phyloP scores from a whole-genome alignment of 2,113 vertebrate genomes.

The Sylvia atricapilla region DNA sequence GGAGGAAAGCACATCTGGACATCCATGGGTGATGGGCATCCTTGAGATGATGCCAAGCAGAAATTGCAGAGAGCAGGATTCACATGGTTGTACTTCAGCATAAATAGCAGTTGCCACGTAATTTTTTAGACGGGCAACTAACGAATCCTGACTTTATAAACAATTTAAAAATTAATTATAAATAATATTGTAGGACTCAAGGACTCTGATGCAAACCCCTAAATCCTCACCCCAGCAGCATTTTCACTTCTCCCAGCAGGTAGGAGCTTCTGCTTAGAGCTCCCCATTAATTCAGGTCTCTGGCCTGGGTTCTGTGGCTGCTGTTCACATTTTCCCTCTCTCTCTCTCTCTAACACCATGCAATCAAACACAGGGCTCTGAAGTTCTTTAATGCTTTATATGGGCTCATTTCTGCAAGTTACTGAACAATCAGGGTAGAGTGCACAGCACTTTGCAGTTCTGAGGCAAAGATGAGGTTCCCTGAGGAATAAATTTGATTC shows the following conservation, averaged over 20 bases:
- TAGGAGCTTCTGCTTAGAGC: not conserved
- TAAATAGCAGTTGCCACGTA: not conserved
- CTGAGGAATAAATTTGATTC: slow-evolving; percentile 52
- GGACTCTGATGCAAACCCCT: not conserved
- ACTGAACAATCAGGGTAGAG: slow-evolving; percentile 23
- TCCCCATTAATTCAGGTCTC: not conserved
- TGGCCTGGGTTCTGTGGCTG: not conserved
- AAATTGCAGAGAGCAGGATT: not conserved
- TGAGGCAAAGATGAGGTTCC: slow-evolving; percentile 28
- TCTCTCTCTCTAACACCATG: not conserved
- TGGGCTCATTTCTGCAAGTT: slow-evolving; percentile 46
- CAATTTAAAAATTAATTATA: not conserved
- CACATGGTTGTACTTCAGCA: not conserved
- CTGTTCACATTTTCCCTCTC: not conserved
- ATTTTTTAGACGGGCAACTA: not conserved
- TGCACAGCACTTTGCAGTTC: slow-evolving; percentile 29
- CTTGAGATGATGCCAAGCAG: not conserved
- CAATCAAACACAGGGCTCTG: not conserved
- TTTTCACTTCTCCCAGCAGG: not conserved
- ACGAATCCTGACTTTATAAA: not conserved
- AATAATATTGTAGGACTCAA: not conserved
- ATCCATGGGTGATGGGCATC: not conserved
- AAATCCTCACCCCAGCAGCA: not conserved
- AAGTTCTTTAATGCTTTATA: slow-evolving; percentile 30
- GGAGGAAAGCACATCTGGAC: not conserved